Base-by-base conservation (phyloP, 2,113 vertebrate species). In the Aplodontia rufa region DNA sequence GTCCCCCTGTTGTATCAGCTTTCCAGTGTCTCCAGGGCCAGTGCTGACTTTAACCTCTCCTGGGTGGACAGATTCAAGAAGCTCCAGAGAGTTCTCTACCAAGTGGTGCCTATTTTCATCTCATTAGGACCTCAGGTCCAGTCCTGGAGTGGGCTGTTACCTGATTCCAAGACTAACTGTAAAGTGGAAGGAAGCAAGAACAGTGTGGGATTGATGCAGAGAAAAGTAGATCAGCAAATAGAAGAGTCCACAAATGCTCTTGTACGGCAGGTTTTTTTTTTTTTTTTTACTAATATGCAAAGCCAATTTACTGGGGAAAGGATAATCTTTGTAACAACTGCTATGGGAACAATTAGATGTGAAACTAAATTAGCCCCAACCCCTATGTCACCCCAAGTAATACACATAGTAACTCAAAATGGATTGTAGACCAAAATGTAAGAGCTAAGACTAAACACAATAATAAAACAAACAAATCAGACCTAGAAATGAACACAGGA, bases 381-480 rank as follows among this genome's bases (percentile, higher is more conserved):
- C 7, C 16, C 20, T 91, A 28, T 13, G 58, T 95, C 19, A 76
- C 4, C 71, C 32, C 12, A 7, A 32, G 37, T 49, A 47, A 75
- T 55, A 60, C 5, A 84, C 66, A 85, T 51, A 80, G 47, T 51
- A 93, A 66, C 75, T 93, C 30, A 84, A 81, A 95, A 78, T 87
- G 22, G 30, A 64, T 24, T 55, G 22, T 90, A 62, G 40, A 62
- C 26, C 37, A 60, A 86, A 87, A 49, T 40, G 17, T 60, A 79
- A 80, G 93, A 49, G 28, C 19, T 86, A 85, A 87, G n/a, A 58
- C 37, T 42, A 66, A 75, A 16, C 62, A 26, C 8, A 78, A 40
- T 35, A 72, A 40, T 5, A 49, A 19, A 64, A 26, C 20, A 51
- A n/a, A 72, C 0, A 75, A 40, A 69, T 40, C 51, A 82, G 80